Evolutionary conservation across 1,140 invertebrate genomes (phyloP), one percentile per base, ranked within the genome.

Genomic region (Laodelphax striatellus): DNA sequence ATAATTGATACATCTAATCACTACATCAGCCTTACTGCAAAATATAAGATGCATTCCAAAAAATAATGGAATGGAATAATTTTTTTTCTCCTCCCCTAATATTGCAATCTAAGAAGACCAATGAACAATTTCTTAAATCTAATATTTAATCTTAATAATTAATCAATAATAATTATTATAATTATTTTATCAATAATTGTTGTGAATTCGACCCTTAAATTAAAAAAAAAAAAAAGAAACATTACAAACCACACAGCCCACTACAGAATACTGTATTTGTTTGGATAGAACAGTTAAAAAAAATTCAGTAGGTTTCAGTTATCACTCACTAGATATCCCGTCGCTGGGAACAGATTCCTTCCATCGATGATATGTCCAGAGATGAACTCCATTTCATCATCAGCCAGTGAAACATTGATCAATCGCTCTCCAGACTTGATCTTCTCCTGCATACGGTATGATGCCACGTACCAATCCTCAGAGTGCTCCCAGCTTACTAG

Each of bases 401-500:
- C 82, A 5, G 71, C 73, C 0, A 88, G 71, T 28, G 82, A 79
- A 57, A 87, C 74, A 17, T 76, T 70, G 11, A 86, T 75, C 0
- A 73, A 71, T 55, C 83, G 73, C 64, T 88, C 84, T 1, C 84
- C 82, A 10, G 78, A 81, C 60, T 77, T 79, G 61, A 82, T 78
- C 67, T 81, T 83, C 59, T 81, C 78, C 69, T 81, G 80, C 43
- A 77, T 74, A 21, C 74, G 75, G 63, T 80, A 84, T 4, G 77
- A 75, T 2, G 80, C 82, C 2, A 84, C 82, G 60, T 78, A 84
- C 82, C 82, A 66, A 64, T 85, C 81, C 63, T 90, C 84, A 9
- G 81, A 82, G 71, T 98, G 95, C 69, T 97, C 91, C 95, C 95
- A 98, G 62, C 83, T 82, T 1, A 92, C 79, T 0, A 93, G 69